Percentiles rank a stretch among this genome's conserved stretches.
Evolutionary conservation across 2,113 vertebrate genomes (phyloP).

Genomic region (Nerophis lumbriciformis): DNA sequence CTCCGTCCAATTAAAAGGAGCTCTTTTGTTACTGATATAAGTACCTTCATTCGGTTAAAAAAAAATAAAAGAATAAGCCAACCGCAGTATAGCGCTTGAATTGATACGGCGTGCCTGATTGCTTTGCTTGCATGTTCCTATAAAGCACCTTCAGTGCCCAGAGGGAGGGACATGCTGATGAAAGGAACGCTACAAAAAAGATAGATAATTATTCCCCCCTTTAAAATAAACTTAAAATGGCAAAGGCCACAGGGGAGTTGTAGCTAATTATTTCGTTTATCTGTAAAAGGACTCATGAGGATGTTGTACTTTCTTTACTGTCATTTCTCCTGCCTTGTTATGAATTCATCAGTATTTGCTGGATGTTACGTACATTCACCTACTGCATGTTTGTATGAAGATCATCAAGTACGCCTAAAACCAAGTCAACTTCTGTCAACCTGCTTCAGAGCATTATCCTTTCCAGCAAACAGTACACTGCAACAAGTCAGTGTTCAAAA

Average conservation of each 20-base stretch:
- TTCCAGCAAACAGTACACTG: no score
- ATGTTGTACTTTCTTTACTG: conserved; percentile 51
- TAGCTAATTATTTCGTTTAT: conserved; percentile 78
- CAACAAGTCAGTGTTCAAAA: no score
- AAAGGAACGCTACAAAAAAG: conserved; percentile 64
- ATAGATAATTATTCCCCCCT: conserved; percentile 69
- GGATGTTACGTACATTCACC: conserved; percentile 36
- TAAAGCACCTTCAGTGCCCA: conserved; percentile 63
- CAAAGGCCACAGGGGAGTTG: conserved; percentile 65
- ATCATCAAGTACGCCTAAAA: no score
- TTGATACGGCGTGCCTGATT: conserved; percentile 17
- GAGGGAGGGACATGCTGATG: conserved; percentile 69
- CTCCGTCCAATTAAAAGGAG: conserved; percentile 69
- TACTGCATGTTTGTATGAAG: conserved; percentile 2
- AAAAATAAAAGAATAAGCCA: background rate
- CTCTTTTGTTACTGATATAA: conserved; percentile 46
- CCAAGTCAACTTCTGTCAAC: conserved; percentile 1
- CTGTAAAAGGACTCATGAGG: conserved; percentile 69
- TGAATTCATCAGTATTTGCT: conserved; percentile 42
- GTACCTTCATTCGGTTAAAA: conserved; percentile 41
- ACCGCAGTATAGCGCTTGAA: conserved; percentile 8
- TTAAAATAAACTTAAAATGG: conserved; percentile 68
- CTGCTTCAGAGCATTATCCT: conserved; percentile 10
- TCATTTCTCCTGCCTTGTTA: conserved; percentile 42
- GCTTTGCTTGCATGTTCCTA: conserved; percentile 38